Evolutionary conservation across 1,140 invertebrate species (phyloP).

Genomic region (Tigriopus japonicus): DNA sequence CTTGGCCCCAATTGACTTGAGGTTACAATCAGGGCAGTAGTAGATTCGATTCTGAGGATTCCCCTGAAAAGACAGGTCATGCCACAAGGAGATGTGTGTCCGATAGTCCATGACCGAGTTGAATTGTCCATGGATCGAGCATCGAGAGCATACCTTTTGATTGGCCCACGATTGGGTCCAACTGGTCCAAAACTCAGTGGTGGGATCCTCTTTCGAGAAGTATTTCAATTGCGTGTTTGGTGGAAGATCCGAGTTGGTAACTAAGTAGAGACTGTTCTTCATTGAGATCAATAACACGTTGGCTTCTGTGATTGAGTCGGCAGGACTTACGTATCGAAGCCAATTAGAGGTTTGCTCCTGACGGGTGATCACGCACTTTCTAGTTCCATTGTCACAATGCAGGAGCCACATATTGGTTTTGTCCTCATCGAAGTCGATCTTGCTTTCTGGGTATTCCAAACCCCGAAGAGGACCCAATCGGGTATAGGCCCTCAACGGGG

Average conservation of each 20-base stretch:
- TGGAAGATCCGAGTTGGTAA: neutral
- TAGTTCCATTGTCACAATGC: neutral
- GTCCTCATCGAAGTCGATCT: slow-evolving; percentile 2
- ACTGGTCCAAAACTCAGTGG: slow-evolving; percentile 6
- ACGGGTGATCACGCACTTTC: neutral
- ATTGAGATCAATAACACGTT: neutral
- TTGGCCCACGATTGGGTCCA: slow-evolving; percentile 1
- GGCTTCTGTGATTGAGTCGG: neutral
- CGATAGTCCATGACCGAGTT: neutral
- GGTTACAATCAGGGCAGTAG: slow-evolving; percentile 4
- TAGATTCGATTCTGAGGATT: slow-evolving; percentile 8
- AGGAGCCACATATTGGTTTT: neutral
- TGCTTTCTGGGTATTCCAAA: neutral
- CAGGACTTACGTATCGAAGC: neutral
- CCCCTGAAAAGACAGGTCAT: neutral
- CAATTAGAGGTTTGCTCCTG: neutral
- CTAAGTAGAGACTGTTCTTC: neutral
- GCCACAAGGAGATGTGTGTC: neutral
- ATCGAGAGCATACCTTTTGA: neutral
- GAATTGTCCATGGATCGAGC: neutral
- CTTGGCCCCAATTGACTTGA: slow-evolving; percentile 6
- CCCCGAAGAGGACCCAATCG: neutral
- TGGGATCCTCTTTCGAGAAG: slow-evolving; percentile 1
- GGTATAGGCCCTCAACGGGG: neutral
- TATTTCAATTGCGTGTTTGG: neutral